These are phyloP conservation scores for Mycetomoellerius zeteki DNA, from an alignment of 1,140 invertebrate genomes.

Conservation along the genomic window DNA sequence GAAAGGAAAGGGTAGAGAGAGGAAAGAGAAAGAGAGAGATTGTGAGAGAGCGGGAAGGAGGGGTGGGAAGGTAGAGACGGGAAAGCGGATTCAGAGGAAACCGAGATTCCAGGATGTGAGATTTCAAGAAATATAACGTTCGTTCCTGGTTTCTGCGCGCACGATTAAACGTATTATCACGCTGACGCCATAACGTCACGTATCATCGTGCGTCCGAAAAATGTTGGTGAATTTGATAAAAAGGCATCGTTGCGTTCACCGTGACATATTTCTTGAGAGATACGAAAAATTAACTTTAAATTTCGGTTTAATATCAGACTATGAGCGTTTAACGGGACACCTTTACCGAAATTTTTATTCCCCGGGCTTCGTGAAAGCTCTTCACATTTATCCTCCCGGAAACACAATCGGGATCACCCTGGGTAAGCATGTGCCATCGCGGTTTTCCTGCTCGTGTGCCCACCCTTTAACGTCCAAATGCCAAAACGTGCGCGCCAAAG, in stretches of 20 bases:
- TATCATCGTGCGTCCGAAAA: background rate
- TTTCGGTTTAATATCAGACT: background rate
- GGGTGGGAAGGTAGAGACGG: background rate
- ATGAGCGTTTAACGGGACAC: background rate
- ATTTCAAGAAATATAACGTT: constrained; percentile 21
- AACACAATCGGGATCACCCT: background rate
- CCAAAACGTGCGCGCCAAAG: background rate
- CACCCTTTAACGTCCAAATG: constrained; percentile 25
- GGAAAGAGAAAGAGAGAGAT: constrained; percentile 1
- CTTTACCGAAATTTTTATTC: background rate
- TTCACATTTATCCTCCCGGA: background rate
- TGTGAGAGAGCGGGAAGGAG: background rate
- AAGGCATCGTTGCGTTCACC: background rate
- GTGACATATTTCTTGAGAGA: background rate
- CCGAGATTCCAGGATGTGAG: constrained; percentile 37
- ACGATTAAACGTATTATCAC: background rate
- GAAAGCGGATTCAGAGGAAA: constrained; percentile 5
- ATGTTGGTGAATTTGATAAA: background rate
- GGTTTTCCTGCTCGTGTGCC: background rate
- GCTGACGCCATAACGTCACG: background rate
- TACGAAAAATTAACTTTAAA: background rate
- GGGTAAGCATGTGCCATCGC: background rate
- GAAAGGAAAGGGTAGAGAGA: constrained; percentile 44
- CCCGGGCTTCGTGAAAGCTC: too few species aligned
- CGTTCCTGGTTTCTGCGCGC: background rate